Percentiles rank a stretch among this genome's conserved stretches.
phyloP scores from a whole-genome alignment of 2,797 vertebrate species.

The Sarcophilus harrisii region DNA sequence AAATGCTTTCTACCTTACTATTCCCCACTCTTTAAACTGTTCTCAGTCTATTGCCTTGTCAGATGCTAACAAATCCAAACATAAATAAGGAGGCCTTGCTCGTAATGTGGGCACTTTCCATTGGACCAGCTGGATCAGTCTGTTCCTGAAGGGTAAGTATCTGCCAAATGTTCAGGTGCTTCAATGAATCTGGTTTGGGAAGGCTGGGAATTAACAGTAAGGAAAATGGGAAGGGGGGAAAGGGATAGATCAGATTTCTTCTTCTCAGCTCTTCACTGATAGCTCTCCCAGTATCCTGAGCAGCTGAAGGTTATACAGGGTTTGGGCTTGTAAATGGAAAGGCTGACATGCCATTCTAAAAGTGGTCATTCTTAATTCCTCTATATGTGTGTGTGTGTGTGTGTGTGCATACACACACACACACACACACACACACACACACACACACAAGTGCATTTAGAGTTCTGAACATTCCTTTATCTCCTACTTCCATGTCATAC shows the following conservation, averaged over 20 bases:
- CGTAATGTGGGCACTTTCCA: background rate
- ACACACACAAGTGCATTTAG: background rate
- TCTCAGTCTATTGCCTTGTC: background rate
- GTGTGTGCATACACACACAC: background rate
- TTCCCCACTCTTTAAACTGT: background rate
- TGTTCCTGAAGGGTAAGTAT: conserved; percentile 25
- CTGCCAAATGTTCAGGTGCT: background rate
- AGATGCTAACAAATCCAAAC: background rate
- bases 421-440: too few species aligned
- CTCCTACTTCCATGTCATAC: background rate
- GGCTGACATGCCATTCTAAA: conserved; percentile 3
- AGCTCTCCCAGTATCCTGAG: background rate
- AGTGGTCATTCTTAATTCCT: conserved; percentile 2
- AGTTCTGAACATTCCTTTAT: background rate
- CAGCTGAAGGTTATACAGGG: background rate
- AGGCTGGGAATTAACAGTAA: background rate
- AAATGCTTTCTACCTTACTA: background rate
- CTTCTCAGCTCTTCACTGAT: conserved; percentile 33
- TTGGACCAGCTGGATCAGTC: conserved; percentile 13
- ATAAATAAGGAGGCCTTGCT: background rate
- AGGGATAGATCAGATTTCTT: background rate
- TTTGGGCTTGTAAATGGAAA: background rate
- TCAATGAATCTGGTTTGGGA: background rate
- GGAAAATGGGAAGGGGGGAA: background rate
- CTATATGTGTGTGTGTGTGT: background rate